Base-by-base conservation (phyloP, 2,888 invertebrate genomes). In the Agrilus cyanescens region DNA sequence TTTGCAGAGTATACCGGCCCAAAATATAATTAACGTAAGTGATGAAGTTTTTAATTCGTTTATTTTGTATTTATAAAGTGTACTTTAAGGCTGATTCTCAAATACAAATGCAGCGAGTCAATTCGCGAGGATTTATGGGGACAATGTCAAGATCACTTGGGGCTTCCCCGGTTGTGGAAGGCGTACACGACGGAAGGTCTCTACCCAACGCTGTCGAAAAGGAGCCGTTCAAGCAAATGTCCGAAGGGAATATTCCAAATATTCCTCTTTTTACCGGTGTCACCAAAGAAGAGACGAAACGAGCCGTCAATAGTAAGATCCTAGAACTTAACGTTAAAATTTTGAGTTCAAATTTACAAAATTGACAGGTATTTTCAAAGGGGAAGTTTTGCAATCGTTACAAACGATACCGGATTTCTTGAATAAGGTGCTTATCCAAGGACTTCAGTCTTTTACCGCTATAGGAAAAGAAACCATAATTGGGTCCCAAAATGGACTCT, bases 231-330 rank as follows among this genome's bases (percentile, higher is more conserved):
- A 68, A 76, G 16, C 70, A 78, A 2, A 61, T 85, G 38, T 70
- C 71, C 41, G 67, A 68, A 20, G 74, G 72, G 18, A 67, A 73
- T 31, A 66, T 71, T 40, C 71, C 71, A 0, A 69, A 71, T 2
- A 72, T 80, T 12, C 85, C 85, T 0, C 60, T 86, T 47, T 66
- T 86, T 10, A 84, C 81, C 0, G 86, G 86, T 1, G 79, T 83
- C 3, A 76, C 78, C 1, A 79, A 78, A 37, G 80, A 84, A 35
- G 85, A 86, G 65, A 84, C 84, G 0, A 72, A 75, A 2, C 68
- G 71, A 14, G 78, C 77, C 15, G 71, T 80, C 10, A 68, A 69
- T 51, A 78, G 80, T 70, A 67, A 53, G 16, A 33, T 14, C 8
- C n/a, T 14, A 33, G n/a, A 33, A 12, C 5, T 10, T 33, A 13